Conservation (phyloP, 2,113 vertebrate genomes). For the Indicator indicator region DNA sequence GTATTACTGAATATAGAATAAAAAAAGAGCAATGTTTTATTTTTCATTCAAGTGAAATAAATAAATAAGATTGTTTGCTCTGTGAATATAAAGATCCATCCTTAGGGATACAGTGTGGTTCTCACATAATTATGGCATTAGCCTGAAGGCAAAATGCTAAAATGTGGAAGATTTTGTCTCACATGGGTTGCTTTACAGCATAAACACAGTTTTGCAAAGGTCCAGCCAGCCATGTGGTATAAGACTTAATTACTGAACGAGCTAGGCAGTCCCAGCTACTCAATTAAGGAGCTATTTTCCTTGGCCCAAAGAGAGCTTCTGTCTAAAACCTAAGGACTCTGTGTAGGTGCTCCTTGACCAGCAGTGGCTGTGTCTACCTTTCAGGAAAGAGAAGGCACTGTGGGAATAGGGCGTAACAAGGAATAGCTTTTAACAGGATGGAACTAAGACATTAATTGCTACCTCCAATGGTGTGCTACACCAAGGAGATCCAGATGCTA, state of each 20-base stretch:
- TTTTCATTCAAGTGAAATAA: not conserved
- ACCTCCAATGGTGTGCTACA: not conserved
- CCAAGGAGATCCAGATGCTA: not conserved
- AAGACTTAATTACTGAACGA: not conserved
- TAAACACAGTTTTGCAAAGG: not conserved
- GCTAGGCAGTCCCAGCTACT: not conserved
- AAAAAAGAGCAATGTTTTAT: not conserved
- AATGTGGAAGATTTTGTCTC: not conserved
- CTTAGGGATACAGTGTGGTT: not conserved
- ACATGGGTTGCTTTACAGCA: not conserved
- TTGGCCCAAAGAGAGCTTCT: not conserved
- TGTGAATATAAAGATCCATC: not conserved
- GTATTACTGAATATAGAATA: not conserved
- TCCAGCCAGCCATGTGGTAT: not conserved
- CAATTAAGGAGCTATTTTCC: not conserved
- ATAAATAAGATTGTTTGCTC: not conserved
- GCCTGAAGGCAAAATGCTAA: not conserved
- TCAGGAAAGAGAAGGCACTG: not conserved
- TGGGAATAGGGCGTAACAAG: not conserved
- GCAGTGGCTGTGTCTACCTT: not conserved
- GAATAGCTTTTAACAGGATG: not conserved
- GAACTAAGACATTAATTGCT: slow-evolving; percentile 9
- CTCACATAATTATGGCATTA: not conserved
- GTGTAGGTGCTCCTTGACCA: not conserved
- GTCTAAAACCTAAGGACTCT: not conserved